Percentiles rank a stretch among this genome's conserved stretches.
phyloP scores from a whole-genome alignment of 2,797 vertebrate species.

The Monodelphis domestica region DNA sequence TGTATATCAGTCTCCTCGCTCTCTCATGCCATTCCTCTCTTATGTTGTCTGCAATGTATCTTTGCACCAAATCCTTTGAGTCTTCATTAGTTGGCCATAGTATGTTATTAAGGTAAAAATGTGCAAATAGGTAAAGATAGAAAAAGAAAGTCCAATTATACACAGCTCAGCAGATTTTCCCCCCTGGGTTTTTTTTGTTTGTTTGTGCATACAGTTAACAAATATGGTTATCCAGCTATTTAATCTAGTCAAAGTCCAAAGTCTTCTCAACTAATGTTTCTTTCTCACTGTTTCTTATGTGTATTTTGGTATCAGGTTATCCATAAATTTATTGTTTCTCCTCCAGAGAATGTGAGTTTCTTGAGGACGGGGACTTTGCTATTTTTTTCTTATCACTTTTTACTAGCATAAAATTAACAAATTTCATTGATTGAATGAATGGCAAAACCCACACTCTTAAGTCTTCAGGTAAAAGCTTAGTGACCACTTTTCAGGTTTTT shows the following conservation, averaged over 20 bases:
- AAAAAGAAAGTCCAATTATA: neutral
- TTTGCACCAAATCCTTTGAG: neutral
- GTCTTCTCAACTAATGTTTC: neutral
- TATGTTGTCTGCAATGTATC: neutral
- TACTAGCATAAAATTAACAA: neutral
- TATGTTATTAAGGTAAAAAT: neutral
- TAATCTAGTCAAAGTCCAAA: neutral
- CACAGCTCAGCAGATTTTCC: neutral
- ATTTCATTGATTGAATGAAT: neutral
- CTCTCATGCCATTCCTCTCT: neutral
- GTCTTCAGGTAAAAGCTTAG: neutral
- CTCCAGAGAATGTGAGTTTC: neutral
- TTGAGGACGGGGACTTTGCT: neutral
- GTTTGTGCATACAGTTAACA: neutral
- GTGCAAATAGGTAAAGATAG: neutral
- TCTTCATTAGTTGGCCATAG: neutral
- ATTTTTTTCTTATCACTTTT: neutral
- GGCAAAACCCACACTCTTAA: neutral
- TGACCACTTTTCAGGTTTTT: neutral
- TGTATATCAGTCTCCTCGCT: neutral
- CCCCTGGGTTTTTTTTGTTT: neutral
- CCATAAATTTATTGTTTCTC: too few species aligned
- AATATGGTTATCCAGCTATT: neutral
- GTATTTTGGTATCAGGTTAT: neutral
- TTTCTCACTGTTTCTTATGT: neutral